These are phyloP conservation scores for Trissolcus basalis DNA, from an alignment of 1,140 invertebrate genomes.

Conservation along the genomic window DNA sequence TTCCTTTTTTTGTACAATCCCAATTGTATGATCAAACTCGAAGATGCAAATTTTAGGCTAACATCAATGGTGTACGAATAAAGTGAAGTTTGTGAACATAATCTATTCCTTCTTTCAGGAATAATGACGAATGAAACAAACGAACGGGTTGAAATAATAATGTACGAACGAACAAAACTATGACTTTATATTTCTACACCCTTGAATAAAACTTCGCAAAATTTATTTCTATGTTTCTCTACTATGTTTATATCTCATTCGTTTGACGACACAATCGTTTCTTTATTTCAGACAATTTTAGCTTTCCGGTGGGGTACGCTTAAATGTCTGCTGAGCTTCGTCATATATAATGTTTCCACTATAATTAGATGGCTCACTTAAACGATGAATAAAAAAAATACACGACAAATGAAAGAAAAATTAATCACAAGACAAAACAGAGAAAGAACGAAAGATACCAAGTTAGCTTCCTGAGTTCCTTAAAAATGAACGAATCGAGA, in stretches of 20 bases:
- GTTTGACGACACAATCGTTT: slow-evolving; percentile 71
- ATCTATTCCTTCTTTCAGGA: slow-evolving; percentile 47
- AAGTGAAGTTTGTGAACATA: slow-evolving; percentile 1
- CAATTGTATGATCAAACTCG: too few relatives aligned
- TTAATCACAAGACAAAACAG: too few relatives aligned
- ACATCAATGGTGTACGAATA: slow-evolving; percentile 53
- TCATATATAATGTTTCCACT: slow-evolving; percentile 69
- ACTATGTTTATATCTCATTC: slow-evolving; percentile 26
- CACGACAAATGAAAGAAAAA: slow-evolving; percentile 9
- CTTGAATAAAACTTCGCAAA: slow-evolving; percentile 42
- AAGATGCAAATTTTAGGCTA: slow-evolving; percentile 8
- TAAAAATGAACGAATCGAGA: slow-evolving; percentile 22
- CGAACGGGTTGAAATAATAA: too few relatives aligned
- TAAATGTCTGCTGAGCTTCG: slow-evolving; percentile 69
- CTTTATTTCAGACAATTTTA: slow-evolving; percentile 77
- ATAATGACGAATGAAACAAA: too few relatives aligned
- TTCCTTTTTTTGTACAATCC: background rate
- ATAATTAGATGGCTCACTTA: slow-evolving; percentile 63
- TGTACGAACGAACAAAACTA: slow-evolving; percentile 10
- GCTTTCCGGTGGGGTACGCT: slow-evolving; percentile 73
- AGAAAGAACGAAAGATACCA: slow-evolving; percentile 32
- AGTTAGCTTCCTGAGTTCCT: slow-evolving; percentile 58
- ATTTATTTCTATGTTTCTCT: slow-evolving; percentile 9
- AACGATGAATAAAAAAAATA: slow-evolving; percentile 39
- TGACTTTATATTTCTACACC: slow-evolving; percentile 44